phyloP scores from a whole-genome alignment of 2,113 vertebrate species.

The Chelonoidis abingdonii region DNA sequence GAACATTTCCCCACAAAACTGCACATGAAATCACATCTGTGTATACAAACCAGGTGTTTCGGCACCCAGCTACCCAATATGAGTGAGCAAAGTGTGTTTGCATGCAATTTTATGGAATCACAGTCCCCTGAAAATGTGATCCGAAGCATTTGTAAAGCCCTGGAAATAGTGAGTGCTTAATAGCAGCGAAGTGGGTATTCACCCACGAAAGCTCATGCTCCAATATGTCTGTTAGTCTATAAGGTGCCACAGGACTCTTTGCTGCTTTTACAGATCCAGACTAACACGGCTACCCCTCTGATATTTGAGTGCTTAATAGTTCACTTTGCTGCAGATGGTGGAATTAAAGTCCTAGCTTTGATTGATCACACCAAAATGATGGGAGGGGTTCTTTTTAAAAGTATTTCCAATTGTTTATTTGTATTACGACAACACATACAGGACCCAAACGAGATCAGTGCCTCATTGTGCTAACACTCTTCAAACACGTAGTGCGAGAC shows the following conservation, averaged over 20 bases:
- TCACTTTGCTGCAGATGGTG: neutral
- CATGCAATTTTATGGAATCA: fast-evolving
- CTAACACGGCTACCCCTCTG: no score
- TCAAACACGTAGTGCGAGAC: fast-evolving
- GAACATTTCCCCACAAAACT: neutral
- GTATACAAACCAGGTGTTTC: neutral
- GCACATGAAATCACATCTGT: fast-evolving
- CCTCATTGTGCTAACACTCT: fast-evolving
- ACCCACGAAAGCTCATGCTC: no score
- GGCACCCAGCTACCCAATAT: neutral
- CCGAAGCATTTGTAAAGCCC: neutral
- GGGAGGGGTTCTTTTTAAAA: neutral
- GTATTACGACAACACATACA: neutral
- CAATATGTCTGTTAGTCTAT: no score
- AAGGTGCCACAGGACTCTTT: no score
- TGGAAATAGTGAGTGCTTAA: neutral
- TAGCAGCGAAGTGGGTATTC: neutral
- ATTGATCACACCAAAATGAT: neutral
- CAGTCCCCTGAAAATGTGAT: neutral
- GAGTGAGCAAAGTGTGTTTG: neutral
- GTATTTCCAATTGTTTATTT: neutral
- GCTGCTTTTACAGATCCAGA: no score
- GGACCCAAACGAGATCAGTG: neutral
- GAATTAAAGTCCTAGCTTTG: neutral
- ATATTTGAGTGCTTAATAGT: neutral